phyloP scores from a whole-genome alignment of 2,888 invertebrate species.

The Polyploca ridens region DNA sequence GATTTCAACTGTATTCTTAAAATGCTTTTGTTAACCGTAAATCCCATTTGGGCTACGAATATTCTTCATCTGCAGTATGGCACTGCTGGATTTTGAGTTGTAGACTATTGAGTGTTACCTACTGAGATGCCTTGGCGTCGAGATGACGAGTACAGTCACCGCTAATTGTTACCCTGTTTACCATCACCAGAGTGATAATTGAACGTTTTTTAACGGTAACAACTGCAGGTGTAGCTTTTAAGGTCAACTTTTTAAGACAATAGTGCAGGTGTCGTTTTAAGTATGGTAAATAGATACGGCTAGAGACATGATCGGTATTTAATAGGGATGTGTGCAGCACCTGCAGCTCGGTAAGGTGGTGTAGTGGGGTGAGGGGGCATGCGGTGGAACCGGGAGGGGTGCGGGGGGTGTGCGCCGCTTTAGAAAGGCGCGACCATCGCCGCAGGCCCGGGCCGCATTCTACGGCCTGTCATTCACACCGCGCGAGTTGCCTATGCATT shows the following conservation, averaged over 20 bases:
- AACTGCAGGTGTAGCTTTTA: constrained; percentile 70
- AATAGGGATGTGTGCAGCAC: constrained; percentile 82
- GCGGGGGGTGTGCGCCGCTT: constrained; percentile 77
- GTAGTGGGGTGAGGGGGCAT: constrained; percentile 60
- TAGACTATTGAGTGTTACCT: neutral
- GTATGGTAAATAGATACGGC: constrained; percentile 79
- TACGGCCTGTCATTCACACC: constrained; percentile 85
- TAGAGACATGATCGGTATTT: constrained; percentile 83
- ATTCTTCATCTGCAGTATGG: neutral
- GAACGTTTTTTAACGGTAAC: constrained; percentile 57
- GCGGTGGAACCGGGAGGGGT: constrained; percentile 52
- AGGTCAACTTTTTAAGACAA: constrained; percentile 76
- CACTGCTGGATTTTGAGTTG: neutral
- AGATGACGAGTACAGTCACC: constrained; percentile 25
- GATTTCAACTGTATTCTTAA: constrained; percentile 6
- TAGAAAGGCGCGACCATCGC: constrained; percentile 85
- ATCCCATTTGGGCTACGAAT: constrained; percentile 1
- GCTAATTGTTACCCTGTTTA: constrained; percentile 49
- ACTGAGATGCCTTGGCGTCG: constrained; percentile 26
- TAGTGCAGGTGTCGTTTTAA: constrained; percentile 75
- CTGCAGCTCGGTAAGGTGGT: constrained; percentile 73
- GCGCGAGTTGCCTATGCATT: constrained; percentile 83
- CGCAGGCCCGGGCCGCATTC: constrained; percentile 83
- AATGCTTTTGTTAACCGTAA: constrained; percentile 6
- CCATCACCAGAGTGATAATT: constrained; percentile 53